Percentiles rank a stretch among this genome's conserved stretches.
Conservation (phyloP, 2,888 invertebrate species). For the Clanis bilineata region DNA sequence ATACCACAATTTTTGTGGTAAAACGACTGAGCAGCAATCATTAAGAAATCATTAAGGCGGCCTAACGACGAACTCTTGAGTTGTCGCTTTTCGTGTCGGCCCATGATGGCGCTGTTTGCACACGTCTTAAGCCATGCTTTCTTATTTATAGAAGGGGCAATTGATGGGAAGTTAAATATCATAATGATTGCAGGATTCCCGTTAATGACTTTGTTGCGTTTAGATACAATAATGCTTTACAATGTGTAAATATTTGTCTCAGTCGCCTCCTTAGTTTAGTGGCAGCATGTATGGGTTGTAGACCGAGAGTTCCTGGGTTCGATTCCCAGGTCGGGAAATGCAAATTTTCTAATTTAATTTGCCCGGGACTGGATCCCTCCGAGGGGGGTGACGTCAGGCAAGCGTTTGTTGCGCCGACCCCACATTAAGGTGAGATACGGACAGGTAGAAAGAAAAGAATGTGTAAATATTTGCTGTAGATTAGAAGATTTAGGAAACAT, state of each 20-base stretch:
- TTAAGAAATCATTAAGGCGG: constrained; percentile 64
- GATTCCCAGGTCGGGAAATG: too few relatives aligned
- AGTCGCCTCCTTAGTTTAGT: too few relatives aligned
- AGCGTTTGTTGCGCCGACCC: too few relatives aligned
- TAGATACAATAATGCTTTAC: not conserved
- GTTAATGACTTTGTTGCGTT: not conserved
- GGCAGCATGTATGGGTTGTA: too few relatives aligned
- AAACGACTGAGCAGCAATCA: constrained; percentile 42
- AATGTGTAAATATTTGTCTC: not conserved
- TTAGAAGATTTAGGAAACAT: too few relatives aligned
- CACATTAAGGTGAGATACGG: too few relatives aligned
- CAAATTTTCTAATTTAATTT: too few relatives aligned
- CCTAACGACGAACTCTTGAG: constrained; percentile 46
- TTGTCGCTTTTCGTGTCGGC: constrained; percentile 29
- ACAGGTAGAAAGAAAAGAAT: too few relatives aligned
- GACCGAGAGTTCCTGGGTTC: too few relatives aligned
- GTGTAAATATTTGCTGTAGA: not conserved
- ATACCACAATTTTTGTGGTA: not conserved
- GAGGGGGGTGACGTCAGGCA: too few relatives aligned
- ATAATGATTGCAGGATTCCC: not conserved
- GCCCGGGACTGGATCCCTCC: too few relatives aligned
- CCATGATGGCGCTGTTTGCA: constrained; percentile 29
- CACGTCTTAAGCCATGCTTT: constrained; percentile 27
- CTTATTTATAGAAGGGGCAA: constrained; percentile 1
- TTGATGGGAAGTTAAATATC: not conserved